phyloP scores from a whole-genome alignment of 1,140 invertebrate genomes.

The Dendroctonus ponderosae region DNA sequence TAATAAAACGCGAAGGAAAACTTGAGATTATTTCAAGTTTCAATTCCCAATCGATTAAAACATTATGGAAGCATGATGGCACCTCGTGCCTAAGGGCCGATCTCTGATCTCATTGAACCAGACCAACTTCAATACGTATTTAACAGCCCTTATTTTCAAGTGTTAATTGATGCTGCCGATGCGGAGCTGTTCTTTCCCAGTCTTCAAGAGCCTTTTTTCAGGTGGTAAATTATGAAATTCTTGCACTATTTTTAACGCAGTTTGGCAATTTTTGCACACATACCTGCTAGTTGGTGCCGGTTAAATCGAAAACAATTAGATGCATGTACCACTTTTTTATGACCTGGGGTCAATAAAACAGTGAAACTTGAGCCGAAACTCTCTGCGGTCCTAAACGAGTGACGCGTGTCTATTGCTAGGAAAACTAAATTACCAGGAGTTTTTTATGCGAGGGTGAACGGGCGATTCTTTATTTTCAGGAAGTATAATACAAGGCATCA shows the following conservation, averaged over 20 bases:
- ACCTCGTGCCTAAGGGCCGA: constrained; percentile 4
- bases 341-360: not conserved
- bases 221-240: no score
- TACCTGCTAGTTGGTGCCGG: no score
- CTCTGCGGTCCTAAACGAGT: not conserved
- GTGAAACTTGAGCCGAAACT: not conserved
- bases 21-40: not conserved
- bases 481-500: constrained; percentile 29
- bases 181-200: not conserved
- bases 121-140: not conserved
- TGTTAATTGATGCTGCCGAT: not conserved
- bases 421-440: constrained; percentile 25
- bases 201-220: no score
- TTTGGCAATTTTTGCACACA: no score
- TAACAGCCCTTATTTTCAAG: constrained; percentile 2
- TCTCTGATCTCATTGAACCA: constrained; percentile 3
- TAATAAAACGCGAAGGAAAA: no score
- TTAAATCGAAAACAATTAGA: no score
- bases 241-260: no score
- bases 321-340: no score
- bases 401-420: constrained; percentile 16
- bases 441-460: constrained; percentile 27
- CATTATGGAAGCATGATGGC: no score
- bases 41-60: no score
- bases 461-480: constrained; percentile 26